These are phyloP conservation scores for Nomada goodeniana DNA, from an alignment of 2,888 invertebrate genomes.

Conservation along the genomic window DNA sequence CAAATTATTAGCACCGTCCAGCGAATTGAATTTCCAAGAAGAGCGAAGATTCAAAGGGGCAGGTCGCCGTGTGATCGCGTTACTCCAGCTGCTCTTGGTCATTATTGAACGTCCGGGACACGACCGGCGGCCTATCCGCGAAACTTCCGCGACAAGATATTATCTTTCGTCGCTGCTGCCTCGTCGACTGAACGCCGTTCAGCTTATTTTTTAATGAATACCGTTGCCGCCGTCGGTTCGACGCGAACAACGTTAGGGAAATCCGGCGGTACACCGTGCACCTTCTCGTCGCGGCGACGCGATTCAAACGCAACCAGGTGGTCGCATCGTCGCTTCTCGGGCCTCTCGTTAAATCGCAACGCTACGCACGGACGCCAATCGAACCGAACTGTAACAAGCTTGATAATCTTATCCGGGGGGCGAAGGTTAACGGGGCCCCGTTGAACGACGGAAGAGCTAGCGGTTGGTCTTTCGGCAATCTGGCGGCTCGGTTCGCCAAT, in stretches of 20 bases:
- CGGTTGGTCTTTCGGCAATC: conserved; percentile 19
- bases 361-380: too few relatives aligned
- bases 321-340: background rate
- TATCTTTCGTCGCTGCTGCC: conserved; percentile 19
- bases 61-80: conserved; percentile 57
- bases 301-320: conserved; percentile 5
- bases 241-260: background rate
- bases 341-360: background rate
- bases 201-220: conserved; percentile 44
- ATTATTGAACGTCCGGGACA: conserved; percentile 15
- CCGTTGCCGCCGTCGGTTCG: background rate
- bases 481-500: background rate
- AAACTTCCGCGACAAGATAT: conserved; percentile 4
- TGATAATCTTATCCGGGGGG: background rate
- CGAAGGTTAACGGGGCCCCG: background rate
- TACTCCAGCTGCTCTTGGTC: conserved; percentile 28
- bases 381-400: background rate
- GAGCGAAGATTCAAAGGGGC: conserved; percentile 46
- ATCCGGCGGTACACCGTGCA: background rate
- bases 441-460: background rate
- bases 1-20: conserved; percentile 64
- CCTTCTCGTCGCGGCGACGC: background rate
- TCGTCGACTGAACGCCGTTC: conserved; percentile 9
- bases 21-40: conserved; percentile 62
- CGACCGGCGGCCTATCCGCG: background rate